Conservation (phyloP, 2,888 invertebrate species). For the Norana najaformis region DNA sequence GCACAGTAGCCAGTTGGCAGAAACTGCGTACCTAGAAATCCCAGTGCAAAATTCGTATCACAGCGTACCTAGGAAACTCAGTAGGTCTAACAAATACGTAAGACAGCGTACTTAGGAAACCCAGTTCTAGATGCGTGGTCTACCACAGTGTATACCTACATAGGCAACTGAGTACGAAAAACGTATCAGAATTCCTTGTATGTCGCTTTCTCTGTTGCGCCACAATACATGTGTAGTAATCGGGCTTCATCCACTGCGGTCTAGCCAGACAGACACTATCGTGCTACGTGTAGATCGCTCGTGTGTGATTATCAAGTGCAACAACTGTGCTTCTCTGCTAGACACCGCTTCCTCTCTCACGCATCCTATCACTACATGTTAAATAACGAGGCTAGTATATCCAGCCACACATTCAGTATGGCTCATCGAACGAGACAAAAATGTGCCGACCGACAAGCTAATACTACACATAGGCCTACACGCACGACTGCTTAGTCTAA, state of each 20-base stretch:
- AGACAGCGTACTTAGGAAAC: too few relatives aligned
- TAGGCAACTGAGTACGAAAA: not conserved
- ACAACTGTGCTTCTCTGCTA: not conserved
- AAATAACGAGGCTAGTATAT: not conserved
- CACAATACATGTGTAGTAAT: not conserved
- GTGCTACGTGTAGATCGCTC: not conserved
- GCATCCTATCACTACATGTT: not conserved
- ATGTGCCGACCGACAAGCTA: not conserved
- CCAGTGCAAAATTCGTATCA: not conserved
- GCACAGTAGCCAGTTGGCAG: not conserved
- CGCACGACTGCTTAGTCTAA: not conserved
- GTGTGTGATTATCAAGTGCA: not conserved
- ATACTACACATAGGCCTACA: not conserved
- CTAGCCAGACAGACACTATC: not conserved
- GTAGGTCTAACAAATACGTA: too few relatives aligned
- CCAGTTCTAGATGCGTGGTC: not conserved
- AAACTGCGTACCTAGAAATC: slow-evolving; percentile 1
- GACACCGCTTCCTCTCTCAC: not conserved
- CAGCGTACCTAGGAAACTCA: not conserved
- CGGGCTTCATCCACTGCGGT: not conserved
- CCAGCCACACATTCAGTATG: not conserved
- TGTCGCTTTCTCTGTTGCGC: not conserved
- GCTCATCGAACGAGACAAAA: not conserved
- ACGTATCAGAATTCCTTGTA: not conserved
- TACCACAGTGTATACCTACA: too few relatives aligned